Conservation (phyloP, 1,140 invertebrate genomes). For the Solenopsis fugax region DNA sequence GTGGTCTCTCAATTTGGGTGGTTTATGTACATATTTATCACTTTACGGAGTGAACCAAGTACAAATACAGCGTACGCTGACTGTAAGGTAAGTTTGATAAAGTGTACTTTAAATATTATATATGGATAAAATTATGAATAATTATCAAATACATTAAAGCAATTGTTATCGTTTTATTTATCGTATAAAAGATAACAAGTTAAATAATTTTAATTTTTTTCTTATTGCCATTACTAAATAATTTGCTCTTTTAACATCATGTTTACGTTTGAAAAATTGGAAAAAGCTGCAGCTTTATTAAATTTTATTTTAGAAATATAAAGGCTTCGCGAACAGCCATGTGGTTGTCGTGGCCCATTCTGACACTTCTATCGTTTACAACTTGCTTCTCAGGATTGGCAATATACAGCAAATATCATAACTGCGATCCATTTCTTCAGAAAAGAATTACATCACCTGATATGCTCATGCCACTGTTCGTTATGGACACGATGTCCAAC, state of each 20-base stretch:
- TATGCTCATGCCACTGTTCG: conserved; percentile 92
- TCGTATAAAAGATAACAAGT: neutral
- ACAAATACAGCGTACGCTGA: conserved; percentile 95
- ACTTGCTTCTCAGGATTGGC: conserved; percentile 93
- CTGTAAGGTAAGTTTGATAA: conserved; percentile 88
- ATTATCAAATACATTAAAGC: neutral
- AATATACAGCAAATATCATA: conserved; percentile 91
- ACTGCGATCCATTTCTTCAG: conserved; percentile 91
- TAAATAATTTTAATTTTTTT: conserved; percentile 7
- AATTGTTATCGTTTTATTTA: neutral
- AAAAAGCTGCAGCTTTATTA: conserved; percentile 9
- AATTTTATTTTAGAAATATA: conserved; percentile 84
- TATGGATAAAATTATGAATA: neutral
- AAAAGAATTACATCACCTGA: conserved; percentile 87
- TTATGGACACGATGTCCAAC: conserved; percentile 91
- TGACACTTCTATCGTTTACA: conserved; percentile 89
- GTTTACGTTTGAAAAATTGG: neutral
- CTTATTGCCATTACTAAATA: neutral
- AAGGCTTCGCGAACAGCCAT: conserved; percentile 89
- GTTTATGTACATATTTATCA: conserved; percentile 91
- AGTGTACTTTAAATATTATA: neutral
- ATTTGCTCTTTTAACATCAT: neutral
- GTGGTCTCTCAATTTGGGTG: conserved; percentile 92
- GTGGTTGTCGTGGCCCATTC: conserved; percentile 91
- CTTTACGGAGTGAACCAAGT: conserved; percentile 95